A percentile compares a stretch with the other conserved stretches of the same genome.
phyloP scores from a whole-genome alignment of 2,888 invertebrate genomes.

The Callyntrura guangdongensis region DNA sequence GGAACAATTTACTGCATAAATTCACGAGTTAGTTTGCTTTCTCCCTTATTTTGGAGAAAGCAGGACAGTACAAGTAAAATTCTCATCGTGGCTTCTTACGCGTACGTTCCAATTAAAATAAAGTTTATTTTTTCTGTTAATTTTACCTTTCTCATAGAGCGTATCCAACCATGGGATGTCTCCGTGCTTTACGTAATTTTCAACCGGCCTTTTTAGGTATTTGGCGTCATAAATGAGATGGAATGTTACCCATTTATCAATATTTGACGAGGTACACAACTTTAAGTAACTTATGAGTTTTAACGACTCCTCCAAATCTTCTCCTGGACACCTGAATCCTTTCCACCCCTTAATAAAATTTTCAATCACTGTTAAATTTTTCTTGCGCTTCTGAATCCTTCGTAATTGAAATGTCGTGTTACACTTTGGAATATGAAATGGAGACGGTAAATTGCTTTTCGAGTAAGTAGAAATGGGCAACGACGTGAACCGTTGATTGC shows the following conservation, averaged over 20 bases:
- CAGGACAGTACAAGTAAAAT: too few relatives aligned
- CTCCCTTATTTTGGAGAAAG: too few relatives aligned
- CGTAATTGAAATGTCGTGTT: constrained; percentile 53
- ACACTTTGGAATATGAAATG: constrained; percentile 66
- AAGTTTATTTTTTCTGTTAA: too few relatives aligned
- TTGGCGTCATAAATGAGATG: constrained; percentile 95
- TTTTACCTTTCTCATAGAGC: constrained; percentile 68
- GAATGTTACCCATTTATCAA: constrained; percentile 93
- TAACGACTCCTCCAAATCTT: constrained; percentile 92
- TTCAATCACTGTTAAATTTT: constrained; percentile 76
- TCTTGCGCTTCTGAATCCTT: constrained; percentile 73
- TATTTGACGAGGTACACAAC: constrained; percentile 90
- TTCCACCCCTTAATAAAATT: constrained; percentile 72
- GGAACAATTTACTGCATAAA: too few relatives aligned
- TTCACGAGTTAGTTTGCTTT: too few relatives aligned
- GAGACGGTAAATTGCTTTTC: constrained; percentile 35
- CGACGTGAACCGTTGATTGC: constrained; percentile 1
- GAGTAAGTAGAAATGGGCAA: not conserved
- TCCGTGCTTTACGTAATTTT: constrained; percentile 29
- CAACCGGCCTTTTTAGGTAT: constrained; percentile 89
- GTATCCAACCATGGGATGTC: constrained; percentile 72
- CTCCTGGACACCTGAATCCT: constrained; percentile 91
- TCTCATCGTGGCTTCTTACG: too few relatives aligned
- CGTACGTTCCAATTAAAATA: too few relatives aligned
- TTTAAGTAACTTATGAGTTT: constrained; percentile 93